Conservation (phyloP, 2,113 vertebrate genomes). For the Nestor notabilis region DNA sequence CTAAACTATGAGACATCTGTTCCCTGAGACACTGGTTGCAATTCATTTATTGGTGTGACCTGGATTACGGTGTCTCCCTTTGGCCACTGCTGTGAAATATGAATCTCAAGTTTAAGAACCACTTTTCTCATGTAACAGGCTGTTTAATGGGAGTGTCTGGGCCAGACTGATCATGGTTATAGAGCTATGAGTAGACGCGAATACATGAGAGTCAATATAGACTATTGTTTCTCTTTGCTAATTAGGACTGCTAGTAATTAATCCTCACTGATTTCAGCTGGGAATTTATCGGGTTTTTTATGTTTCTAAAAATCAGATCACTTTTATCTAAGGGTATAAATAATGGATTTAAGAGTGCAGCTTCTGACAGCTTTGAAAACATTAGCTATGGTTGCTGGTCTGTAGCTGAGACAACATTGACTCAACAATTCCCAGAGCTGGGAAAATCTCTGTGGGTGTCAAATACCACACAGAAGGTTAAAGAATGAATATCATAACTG, state of each 20-base stretch:
- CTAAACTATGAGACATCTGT: not conserved
- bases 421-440: not conserved
- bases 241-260: not conserved
- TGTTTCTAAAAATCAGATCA: not conserved
- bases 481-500: not conserved
- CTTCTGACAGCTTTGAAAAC: conserved; percentile 26
- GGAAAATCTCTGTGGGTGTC: conserved; percentile 19
- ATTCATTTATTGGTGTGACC: not conserved
- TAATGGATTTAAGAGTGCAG: not conserved
- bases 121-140: not conserved
- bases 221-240: not conserved
- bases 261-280: not conserved
- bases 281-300: not conserved
- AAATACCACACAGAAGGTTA: conserved; percentile 14
- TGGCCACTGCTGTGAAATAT: not conserved
- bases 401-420: conserved; percentile 16
- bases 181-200: not conserved
- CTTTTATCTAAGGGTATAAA: conserved; percentile 4
- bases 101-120: not conserved
- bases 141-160: not conserved
- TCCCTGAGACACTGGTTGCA: not conserved
- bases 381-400: not conserved
- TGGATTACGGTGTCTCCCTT: not conserved
- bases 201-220: not conserved
- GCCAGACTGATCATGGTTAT: not conserved